These are phyloP conservation scores for Cotesia typhae DNA, from an alignment of 1,140 invertebrate species.

Conservation along the genomic window DNA sequence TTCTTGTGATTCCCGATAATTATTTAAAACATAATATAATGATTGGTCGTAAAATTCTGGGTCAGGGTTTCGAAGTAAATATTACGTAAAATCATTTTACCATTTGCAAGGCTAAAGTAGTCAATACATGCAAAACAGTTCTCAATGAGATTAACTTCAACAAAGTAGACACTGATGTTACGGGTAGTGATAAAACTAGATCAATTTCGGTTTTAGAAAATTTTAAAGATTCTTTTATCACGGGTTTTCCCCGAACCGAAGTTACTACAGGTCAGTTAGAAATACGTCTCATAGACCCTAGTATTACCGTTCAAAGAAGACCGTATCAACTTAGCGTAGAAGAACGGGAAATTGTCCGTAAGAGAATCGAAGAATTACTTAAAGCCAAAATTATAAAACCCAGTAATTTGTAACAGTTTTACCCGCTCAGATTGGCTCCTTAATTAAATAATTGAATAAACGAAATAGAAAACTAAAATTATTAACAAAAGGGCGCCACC, in stretches of 20 bases:
- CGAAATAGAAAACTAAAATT: too few species aligned
- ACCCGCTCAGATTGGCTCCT: too few species aligned
- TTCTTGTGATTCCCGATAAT: constrained; percentile 24
- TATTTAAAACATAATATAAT: constrained; percentile 22
- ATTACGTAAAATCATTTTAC: neutral
- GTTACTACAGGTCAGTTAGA: constrained; percentile 2
- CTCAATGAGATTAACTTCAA: neutral
- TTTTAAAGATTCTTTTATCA: constrained; percentile 12
- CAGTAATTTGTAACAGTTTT: too few species aligned
- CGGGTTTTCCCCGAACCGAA: neutral
- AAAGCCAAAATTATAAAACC: constrained; percentile 13
- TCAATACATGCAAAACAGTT: neutral
- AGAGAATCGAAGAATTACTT: constrained; percentile 16
- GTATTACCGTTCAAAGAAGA: constrained; percentile 17
- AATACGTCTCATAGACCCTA: constrained; percentile 19
- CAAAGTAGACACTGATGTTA: constrained; percentile 17
- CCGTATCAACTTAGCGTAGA: constrained; percentile 6
- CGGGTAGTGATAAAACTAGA: neutral
- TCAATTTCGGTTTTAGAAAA: neutral
- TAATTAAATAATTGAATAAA: too few species aligned
- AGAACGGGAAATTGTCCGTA: constrained; percentile 12
- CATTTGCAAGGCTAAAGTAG: neutral
- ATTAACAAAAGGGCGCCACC: too few species aligned
- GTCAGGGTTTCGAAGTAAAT: neutral
- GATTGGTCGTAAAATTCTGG: constrained; percentile 24